These are phyloP conservation scores for Otolemur garnettii DNA, from an alignment of 2,113 vertebrate species.

Conservation along the genomic window DNA sequence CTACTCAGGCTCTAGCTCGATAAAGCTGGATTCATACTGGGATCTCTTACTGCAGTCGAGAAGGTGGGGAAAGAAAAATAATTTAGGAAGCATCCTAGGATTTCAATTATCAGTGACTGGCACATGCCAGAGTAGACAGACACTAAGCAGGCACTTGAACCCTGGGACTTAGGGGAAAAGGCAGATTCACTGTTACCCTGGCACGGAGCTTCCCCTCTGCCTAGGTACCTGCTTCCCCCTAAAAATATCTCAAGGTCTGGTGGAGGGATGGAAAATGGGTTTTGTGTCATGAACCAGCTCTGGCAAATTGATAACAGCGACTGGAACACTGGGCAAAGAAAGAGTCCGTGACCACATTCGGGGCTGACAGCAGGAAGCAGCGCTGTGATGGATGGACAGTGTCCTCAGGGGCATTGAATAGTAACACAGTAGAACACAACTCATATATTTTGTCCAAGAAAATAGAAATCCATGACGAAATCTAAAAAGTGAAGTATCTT, in stretches of 20 bases:
- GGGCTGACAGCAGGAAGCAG: neutral
- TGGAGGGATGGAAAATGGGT: neutral
- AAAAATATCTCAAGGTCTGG: neutral
- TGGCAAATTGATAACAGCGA: neutral
- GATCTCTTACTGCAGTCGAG: neutral
- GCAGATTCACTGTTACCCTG: neutral
- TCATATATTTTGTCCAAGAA: neutral
- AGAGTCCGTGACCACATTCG: neutral
- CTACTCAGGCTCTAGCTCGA: neutral
- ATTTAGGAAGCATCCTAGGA: neutral
- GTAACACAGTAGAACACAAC: neutral
- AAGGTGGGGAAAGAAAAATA: neutral
- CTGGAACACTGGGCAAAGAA: neutral
- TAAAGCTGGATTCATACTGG: neutral
- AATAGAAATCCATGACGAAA: neutral
- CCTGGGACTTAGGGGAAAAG: neutral
- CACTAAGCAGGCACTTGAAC: neutral
- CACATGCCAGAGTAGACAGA: neutral
- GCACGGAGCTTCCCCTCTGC: neutral
- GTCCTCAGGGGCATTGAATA: neutral
- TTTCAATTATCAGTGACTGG: neutral
- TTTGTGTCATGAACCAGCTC: neutral
- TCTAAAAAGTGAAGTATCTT: neutral
- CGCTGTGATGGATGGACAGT: neutral
- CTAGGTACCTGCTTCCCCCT: neutral